These are phyloP conservation scores for Sigmodon hispidus DNA, from an alignment of 2,113 vertebrate species.

Conservation along the genomic window DNA sequence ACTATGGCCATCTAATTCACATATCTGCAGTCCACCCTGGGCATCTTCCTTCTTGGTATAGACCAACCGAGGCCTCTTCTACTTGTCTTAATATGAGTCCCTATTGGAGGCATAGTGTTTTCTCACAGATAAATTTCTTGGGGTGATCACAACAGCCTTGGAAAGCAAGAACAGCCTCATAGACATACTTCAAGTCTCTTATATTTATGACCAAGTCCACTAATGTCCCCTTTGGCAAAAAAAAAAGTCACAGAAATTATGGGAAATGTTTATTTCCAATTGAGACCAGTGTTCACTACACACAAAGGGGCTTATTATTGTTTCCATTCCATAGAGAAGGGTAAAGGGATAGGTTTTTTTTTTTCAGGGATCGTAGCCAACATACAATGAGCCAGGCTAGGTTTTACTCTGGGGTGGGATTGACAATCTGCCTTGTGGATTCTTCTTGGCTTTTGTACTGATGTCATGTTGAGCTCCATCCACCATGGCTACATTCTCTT, in stretches of 20 bases:
- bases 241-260: background rate
- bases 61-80: background rate
- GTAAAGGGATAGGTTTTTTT: background rate
- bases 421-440: slow-evolving; percentile 38
- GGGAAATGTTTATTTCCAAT: background rate
- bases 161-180: background rate
- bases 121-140: background rate
- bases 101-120: background rate
- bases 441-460: background rate
- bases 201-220: background rate
- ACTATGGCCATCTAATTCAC: background rate
- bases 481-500: background rate
- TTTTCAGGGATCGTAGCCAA: slow-evolving; percentile 46
- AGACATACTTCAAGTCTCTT: background rate
- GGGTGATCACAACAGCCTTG: background rate
- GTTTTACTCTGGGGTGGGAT: slow-evolving; percentile 8
- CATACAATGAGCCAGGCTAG: background rate
- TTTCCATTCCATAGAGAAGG: background rate
- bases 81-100: no score
- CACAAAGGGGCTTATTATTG: background rate
- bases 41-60: background rate
- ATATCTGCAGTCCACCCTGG: background rate
- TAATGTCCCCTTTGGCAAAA: background rate
- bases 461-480: no score
- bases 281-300: background rate